A percentile compares a stretch with the other conserved stretches of the same genome.
phyloP scores from a whole-genome alignment of 2,888 invertebrate species.

The Clunio marinus region DNA sequence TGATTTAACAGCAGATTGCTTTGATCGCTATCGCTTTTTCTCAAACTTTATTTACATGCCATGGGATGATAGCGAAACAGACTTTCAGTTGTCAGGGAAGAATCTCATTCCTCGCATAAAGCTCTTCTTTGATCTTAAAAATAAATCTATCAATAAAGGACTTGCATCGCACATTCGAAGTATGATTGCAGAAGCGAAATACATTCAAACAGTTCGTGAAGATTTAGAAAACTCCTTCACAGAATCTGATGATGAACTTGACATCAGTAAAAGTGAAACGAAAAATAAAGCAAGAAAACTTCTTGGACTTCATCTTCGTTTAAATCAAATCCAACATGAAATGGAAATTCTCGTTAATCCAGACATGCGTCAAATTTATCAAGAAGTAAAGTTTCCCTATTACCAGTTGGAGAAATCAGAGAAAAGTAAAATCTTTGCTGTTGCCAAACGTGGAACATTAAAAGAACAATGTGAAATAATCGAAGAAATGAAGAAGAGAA shows the following conservation, averaged over 20 bases:
- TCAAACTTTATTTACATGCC: constrained; percentile 60
- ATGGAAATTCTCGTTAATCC: constrained; percentile 60
- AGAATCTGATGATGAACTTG: constrained; percentile 45
- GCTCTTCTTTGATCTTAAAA: constrained; percentile 58
- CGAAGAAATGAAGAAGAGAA: constrained; percentile 48
- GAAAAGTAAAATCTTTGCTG: constrained; percentile 51
- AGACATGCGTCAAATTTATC: constrained; percentile 54
- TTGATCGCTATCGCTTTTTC: constrained; percentile 59
- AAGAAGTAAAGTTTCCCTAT: constrained; percentile 45
- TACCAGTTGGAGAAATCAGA: constrained; percentile 41
- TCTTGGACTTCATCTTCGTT: constrained; percentile 55
- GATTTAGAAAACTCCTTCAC: constrained; percentile 50
- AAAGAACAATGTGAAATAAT: constrained; percentile 53
- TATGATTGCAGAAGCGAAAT: constrained; percentile 55
- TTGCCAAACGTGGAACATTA: constrained; percentile 51
- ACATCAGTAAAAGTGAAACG: constrained; percentile 44
- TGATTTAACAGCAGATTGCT: constrained; percentile 55
- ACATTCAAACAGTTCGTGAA: constrained; percentile 53
- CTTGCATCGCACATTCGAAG: constrained; percentile 54
- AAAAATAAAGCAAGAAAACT: constrained; percentile 43
- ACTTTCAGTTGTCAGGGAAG: constrained; percentile 55
- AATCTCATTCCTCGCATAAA: constrained; percentile 56
- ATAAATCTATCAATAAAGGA: constrained; percentile 53
- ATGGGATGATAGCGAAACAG: constrained; percentile 60
- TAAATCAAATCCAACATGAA: constrained; percentile 57